phyloP scores from a whole-genome alignment of 2,797 vertebrate genomes.

The Microctenopoma lineatum region DNA sequence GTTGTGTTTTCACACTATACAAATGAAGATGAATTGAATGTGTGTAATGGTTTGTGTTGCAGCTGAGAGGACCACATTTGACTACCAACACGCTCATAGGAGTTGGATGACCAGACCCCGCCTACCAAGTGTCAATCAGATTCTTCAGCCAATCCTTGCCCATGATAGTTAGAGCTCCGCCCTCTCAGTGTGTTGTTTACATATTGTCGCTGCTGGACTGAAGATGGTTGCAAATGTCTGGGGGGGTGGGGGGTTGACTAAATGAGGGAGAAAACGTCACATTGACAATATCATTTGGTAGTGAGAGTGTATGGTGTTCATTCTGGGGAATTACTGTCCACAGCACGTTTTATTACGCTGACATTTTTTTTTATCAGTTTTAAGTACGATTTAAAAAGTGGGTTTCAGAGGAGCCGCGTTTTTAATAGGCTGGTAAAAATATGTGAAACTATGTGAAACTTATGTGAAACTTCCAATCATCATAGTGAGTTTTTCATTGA shows the following conservation, averaged over 20 bases:
- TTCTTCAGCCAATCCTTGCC: constrained; percentile 57
- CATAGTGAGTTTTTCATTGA: constrained; percentile 45
- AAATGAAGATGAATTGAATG: background rate
- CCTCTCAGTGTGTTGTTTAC: constrained; percentile 87
- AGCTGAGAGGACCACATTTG: constrained; percentile 56
- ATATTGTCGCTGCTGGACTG: constrained; percentile 81
- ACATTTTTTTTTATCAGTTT: background rate
- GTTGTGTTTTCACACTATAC: no score
- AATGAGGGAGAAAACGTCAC: background rate
- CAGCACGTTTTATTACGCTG: constrained; percentile 54
- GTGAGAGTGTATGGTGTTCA: constrained; percentile 70
- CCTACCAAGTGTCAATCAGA: constrained; percentile 55
- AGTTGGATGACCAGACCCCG: constrained; percentile 56
- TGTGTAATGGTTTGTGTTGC: constrained; percentile 33
- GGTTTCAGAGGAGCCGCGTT: constrained; percentile 28
- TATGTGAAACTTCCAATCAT: constrained; percentile 33
- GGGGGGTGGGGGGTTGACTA: background rate
- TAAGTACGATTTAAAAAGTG: constrained; percentile 46
- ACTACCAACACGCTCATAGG: constrained; percentile 34
- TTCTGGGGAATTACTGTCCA: constrained; percentile 45
- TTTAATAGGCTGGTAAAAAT: constrained; percentile 35
- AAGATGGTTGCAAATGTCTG: constrained; percentile 41
- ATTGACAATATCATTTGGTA: constrained; percentile 55
- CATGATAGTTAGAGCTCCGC: constrained; percentile 58
- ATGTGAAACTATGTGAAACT: constrained; percentile 41